These are phyloP conservation scores for Epizoanthus rinbou DNA, from an alignment of 92 coral and sea anemone genomes.

Conservation along the genomic window DNA sequence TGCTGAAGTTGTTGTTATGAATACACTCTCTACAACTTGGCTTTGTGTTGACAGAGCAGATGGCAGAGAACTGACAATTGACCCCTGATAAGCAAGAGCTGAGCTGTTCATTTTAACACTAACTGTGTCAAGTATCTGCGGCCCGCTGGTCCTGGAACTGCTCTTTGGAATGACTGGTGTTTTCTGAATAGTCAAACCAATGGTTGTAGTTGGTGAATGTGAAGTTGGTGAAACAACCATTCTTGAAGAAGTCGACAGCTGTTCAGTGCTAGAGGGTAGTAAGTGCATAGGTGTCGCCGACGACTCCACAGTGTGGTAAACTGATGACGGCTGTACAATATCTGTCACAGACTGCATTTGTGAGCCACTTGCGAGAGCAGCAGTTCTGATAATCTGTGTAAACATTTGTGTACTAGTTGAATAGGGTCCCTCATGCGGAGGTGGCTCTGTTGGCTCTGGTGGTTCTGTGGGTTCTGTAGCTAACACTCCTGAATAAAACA, in stretches of 20 bases:
- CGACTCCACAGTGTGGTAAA: not conserved
- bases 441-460: slow-evolving; percentile 29
- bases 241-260: not conserved
- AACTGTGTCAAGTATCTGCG: not conserved
- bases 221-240: not conserved
- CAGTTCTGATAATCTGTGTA: not conserved
- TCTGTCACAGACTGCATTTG: not conserved
- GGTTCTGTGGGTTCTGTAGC: not conserved
- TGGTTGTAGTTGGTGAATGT: no score
- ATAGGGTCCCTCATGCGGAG: slow-evolving; percentile 35
- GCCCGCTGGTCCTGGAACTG: not conserved
- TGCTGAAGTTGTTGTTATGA: no score
- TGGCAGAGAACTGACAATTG: not conserved
- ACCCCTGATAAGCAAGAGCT: not conserved
- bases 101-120: not conserved
- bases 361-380: not conserved
- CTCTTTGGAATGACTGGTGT: not conserved
- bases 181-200: not conserved
- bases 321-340: not conserved
- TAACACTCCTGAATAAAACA: slow-evolving; percentile 1
- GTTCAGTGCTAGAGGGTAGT: not conserved
- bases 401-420: not conserved
- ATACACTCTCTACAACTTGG: no score
- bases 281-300: not conserved
- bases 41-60: no score